Base-by-base conservation (phyloP, 35 echinoderm and acorn worm species). In the Holothuria glaberrima region DNA sequence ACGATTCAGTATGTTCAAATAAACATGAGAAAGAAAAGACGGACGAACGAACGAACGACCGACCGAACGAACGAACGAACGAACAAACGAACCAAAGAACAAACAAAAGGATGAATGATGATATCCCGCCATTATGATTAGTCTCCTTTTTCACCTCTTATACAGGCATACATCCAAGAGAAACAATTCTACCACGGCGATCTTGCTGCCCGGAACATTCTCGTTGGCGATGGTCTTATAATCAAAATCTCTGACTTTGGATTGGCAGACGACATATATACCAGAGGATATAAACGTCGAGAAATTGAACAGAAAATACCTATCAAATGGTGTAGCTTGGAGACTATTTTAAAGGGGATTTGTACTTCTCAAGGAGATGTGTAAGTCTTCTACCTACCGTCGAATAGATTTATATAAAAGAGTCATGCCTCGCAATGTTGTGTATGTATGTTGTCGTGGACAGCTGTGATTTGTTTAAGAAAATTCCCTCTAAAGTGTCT, bases 241-340 rank as follows among this genome's bases (percentile, higher is more conserved):
- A 82, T 90, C 13, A 90, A 90, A 69, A 90, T 90, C 24, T 64
- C 88, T 0, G 88, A 90, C 41, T 90, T 90, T 90, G 88, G 88
- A 59, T 65, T 90, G 22, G 88, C 88, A 29, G 75, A 90, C 38
- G 88, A 90, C 27, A 46, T 90, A 4, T 90, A 90, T 20, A 63
- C 60, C 73, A 78, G 75, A 44, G 88, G 73, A 48, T 90, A 81
- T n/a, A 90, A 78, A 56, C 34, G 59, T 16, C 58, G 72, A 54
- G 72, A 52, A 29, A 19, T 22, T 6, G 88, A 90, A 25, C 71
- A 75, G 50, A 80, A 80, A 44, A 60, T 74, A 34, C 72, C 88
- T 19, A 44, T 90, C 29, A 90, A 90, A 50, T 90, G 88, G 88
- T 74, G 72, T 58, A 90, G 88, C 45, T 18, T 90, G 10, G 88